phyloP scores from a whole-genome alignment of 1,140 invertebrate species.

The Drosophila lini region DNA sequence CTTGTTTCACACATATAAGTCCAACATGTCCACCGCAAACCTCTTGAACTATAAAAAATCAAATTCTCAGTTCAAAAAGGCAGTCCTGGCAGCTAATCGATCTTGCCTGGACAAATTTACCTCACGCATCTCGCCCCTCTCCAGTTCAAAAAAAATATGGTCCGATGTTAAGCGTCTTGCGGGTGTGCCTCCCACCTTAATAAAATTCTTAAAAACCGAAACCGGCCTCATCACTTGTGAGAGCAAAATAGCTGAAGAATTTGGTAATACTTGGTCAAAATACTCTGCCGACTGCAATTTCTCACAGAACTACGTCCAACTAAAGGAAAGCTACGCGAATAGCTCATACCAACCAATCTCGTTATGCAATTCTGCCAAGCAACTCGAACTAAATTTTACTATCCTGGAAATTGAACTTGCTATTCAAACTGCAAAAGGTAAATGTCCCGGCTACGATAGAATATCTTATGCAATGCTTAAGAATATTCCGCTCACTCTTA shows the following conservation, averaged over 20 bases:
- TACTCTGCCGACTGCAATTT: not conserved
- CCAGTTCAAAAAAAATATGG: not conserved
- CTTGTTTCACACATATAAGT: not conserved
- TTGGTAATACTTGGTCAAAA: not conserved
- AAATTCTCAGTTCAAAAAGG: not conserved
- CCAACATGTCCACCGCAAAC: not conserved
- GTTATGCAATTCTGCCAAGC: not conserved
- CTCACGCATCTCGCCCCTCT: not conserved
- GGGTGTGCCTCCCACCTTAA: not conserved
- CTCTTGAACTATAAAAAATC: not conserved
- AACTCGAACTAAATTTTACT: not conserved
- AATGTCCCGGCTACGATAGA: not conserved
- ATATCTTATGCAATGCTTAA: not conserved
- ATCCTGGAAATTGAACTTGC: not conserved
- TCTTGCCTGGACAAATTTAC: not conserved
- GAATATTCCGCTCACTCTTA: not conserved
- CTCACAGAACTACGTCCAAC: not conserved
- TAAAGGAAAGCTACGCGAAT: not conserved
- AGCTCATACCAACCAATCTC: not conserved
- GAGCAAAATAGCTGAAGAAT: not conserved
- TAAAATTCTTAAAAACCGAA: slow-evolving; percentile 2
- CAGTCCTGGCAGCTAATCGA: not conserved
- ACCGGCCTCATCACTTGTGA: not conserved
- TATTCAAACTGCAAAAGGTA: not conserved
- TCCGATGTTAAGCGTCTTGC: not conserved